Evolutionary conservation across 2,888 invertebrate species (phyloP).

Genomic region (Ochropleura leucogaster): DNA sequence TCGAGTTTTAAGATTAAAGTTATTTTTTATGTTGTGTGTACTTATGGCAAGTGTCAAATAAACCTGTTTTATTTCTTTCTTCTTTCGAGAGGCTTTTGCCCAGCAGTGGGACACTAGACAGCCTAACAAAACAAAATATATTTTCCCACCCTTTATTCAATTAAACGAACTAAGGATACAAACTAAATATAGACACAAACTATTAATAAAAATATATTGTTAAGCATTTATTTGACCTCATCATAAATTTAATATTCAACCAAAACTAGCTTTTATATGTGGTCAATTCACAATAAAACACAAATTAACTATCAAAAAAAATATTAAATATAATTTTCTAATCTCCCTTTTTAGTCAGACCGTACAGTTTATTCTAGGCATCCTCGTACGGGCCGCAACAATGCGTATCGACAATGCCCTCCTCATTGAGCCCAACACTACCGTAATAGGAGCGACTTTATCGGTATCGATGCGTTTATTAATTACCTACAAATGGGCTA

Average conservation of each 20-base stretch:
- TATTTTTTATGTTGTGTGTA: too few species aligned
- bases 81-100: too few species aligned
- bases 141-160: too few species aligned
- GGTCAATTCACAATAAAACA: background rate
- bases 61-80: too few species aligned
- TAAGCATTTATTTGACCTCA: background rate
- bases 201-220: too few species aligned
- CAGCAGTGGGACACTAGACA: too few species aligned
- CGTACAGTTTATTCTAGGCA: constrained; percentile 69
- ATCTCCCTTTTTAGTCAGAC: constrained; percentile 59
- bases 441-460: constrained; percentile 60
- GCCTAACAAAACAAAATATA: too few species aligned
- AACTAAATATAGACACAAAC: too few species aligned
- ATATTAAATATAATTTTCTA: constrained; percentile 28
- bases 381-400: constrained; percentile 70
- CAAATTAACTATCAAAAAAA: background rate
- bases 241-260: background rate
- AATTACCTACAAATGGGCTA: constrained; percentile 58
- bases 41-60: too few species aligned
- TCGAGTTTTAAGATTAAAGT: too few species aligned
- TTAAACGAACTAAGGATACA: too few species aligned
- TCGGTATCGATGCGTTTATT: constrained; percentile 58
- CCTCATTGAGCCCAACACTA: constrained; percentile 70
- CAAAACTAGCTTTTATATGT: background rate
- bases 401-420: constrained; percentile 77